Conservation (phyloP, 2,797 vertebrate species). For the Danio choprae region DNA sequence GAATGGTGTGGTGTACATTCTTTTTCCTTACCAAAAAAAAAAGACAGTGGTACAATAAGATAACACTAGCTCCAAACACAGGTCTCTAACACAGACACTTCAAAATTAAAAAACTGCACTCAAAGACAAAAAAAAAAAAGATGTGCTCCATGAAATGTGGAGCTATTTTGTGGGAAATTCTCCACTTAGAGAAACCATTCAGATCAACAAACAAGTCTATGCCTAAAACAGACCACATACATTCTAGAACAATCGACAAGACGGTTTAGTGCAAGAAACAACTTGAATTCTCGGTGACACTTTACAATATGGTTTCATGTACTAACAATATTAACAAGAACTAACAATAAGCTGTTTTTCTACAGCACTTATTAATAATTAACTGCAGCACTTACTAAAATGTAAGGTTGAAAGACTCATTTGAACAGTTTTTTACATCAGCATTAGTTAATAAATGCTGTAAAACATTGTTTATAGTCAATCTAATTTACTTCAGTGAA, state of each 20-base stretch:
- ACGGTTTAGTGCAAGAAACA: constrained; percentile 32
- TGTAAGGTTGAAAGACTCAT: too few relatives aligned
- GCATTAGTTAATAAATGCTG: too few relatives aligned
- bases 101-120: neutral
- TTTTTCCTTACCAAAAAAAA: constrained; percentile 30
- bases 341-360: neutral
- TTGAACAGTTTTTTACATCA: too few relatives aligned
- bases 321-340: neutral
- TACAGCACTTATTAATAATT: too few relatives aligned
- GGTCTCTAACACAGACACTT: constrained; percentile 11
- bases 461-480: too few relatives aligned
- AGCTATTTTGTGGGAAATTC: neutral
- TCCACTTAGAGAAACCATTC: constrained; percentile 1
- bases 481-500: too few relatives aligned
- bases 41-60: constrained; percentile 6
- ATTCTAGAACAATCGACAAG: constrained; percentile 15
- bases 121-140: neutral
- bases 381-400: too few relatives aligned
- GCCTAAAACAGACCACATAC: constrained; percentile 22
- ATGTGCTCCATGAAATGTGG: neutral
- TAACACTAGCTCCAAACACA: constrained; percentile 6
- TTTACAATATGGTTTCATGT: too few relatives aligned
- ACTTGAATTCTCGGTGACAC: neutral
- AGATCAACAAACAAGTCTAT: neutral
- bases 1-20: constrained; percentile 69